Evolutionary conservation across 2,797 vertebrate genomes (phyloP).

Genomic region (Australoheros facetus): DNA sequence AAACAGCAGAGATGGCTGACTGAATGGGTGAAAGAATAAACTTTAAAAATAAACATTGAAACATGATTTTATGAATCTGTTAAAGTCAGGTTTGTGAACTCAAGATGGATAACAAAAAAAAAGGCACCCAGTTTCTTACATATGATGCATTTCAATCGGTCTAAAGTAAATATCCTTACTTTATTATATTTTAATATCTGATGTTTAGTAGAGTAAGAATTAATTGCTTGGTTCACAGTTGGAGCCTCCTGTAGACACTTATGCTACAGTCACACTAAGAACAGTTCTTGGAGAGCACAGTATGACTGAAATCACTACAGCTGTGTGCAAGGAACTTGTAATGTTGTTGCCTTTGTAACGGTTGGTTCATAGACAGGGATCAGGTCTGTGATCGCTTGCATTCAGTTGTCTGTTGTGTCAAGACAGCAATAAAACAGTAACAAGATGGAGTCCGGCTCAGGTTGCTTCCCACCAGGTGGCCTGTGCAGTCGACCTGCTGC

Average conservation of each 20-base stretch:
- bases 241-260: too few species aligned
- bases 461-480: too few species aligned
- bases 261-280: not conserved
- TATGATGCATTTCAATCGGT: too few species aligned
- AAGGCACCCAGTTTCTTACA: not conserved
- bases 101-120: not conserved
- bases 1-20: not conserved
- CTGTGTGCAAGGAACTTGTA: not conserved
- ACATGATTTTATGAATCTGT: not conserved
- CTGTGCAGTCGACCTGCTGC: too few species aligned
- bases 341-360: not conserved
- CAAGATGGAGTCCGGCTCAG: too few species aligned
- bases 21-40: not conserved
- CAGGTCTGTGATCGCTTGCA: not conserved
- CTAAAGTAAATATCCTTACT: not conserved
- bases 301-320: not conserved
- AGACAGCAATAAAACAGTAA: too few species aligned
- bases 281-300: not conserved
- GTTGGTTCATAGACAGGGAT: not conserved
- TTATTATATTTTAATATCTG: not conserved
- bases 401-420: not conserved
- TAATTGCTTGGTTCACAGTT: not conserved
- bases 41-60: too few species aligned
- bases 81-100: not conserved
- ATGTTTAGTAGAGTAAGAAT: too few species aligned